Conservation (phyloP, 2,888 invertebrate species). For the Ceraclea dissimilis region DNA sequence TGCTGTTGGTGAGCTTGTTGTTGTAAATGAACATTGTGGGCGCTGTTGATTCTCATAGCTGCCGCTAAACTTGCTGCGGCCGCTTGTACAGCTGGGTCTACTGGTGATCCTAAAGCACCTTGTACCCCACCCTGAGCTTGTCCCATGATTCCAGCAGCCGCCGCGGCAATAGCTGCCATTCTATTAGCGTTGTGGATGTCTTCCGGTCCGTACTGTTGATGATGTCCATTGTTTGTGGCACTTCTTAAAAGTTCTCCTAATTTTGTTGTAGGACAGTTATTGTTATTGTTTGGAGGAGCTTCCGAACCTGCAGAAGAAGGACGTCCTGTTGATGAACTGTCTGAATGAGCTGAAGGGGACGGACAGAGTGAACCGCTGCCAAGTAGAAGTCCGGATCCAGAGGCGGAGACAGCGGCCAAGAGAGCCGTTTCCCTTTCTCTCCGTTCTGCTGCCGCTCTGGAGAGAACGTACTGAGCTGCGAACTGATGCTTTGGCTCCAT, state of each 20-base stretch:
- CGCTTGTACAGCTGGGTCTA: slow-evolving; percentile 59
- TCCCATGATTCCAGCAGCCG: slow-evolving; percentile 53
- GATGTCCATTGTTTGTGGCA: slow-evolving; percentile 48
- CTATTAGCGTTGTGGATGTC: slow-evolving; percentile 51
- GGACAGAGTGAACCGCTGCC: slow-evolving; percentile 59
- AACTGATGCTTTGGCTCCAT: slow-evolving; percentile 96
- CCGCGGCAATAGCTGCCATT: slow-evolving; percentile 66
- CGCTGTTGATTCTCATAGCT: slow-evolving; percentile 56
- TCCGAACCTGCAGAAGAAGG: slow-evolving; percentile 75
- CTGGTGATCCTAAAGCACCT: slow-evolving; percentile 37
- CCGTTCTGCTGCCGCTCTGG: slow-evolving; percentile 83
- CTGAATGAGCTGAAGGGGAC: slow-evolving; percentile 79
- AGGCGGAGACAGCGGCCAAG: slow-evolving; percentile 58
- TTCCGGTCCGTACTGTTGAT: slow-evolving; percentile 59
- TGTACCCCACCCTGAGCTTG: slow-evolving; percentile 53
- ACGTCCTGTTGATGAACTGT: slow-evolving; percentile 77
- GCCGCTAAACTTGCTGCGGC: slow-evolving; percentile 70
- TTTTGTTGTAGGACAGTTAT: slow-evolving; percentile 56
- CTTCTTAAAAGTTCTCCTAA: slow-evolving; percentile 42
- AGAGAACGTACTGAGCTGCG: slow-evolving; percentile 87
- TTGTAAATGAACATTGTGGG: slow-evolving; percentile 32
- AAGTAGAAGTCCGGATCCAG: slow-evolving; percentile 54
- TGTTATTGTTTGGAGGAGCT: slow-evolving; percentile 58
- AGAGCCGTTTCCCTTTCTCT: slow-evolving; percentile 74
- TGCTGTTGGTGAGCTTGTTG: slow-evolving; percentile 26